Conservation (phyloP, 1,140 invertebrate genomes). For the Aphidius ervi region DNA sequence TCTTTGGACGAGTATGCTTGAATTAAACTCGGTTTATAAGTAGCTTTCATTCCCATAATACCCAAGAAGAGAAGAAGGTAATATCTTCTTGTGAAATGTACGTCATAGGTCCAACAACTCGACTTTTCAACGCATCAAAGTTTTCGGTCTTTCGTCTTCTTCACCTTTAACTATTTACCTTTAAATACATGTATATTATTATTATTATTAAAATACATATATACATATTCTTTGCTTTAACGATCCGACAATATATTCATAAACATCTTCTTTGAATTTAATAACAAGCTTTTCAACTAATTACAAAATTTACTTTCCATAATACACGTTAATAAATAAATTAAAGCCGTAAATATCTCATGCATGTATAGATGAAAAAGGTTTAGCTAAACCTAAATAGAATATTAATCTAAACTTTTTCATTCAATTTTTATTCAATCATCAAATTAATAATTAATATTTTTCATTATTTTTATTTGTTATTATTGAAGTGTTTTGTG, state of each 20-base stretch:
- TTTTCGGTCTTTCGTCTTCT: slow-evolving; percentile 8
- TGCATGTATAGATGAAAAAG: too few relatives aligned
- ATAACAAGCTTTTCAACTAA: slow-evolving; percentile 11
- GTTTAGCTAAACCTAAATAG: too few relatives aligned
- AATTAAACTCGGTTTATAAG: slow-evolving; percentile 21
- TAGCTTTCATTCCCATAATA: slow-evolving; percentile 20
- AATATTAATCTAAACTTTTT: too few relatives aligned
- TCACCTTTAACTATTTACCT: not conserved
- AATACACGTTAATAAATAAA: too few relatives aligned
- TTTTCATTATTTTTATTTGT: too few relatives aligned
- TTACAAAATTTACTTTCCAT: slow-evolving; percentile 6
- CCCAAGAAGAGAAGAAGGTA: slow-evolving; percentile 7
- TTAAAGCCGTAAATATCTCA: too few relatives aligned
- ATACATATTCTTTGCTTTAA: too few relatives aligned
- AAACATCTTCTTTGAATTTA: slow-evolving; percentile 12
- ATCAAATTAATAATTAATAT: too few relatives aligned
- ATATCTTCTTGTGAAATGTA: slow-evolving; percentile 11
- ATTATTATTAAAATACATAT: too few relatives aligned
- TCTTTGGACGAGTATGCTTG: slow-evolving; percentile 15
- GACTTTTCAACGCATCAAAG: slow-evolving; percentile 21
- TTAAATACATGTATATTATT: too few relatives aligned
- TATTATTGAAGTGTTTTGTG: too few relatives aligned
- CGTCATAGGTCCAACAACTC: slow-evolving; percentile 1
- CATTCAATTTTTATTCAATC: too few relatives aligned
- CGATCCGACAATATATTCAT: slow-evolving; percentile 3